Evolutionary conservation across 1,140 invertebrate genomes (phyloP), one percentile per base, ranked within the genome.

Genomic region (Phymorhynchus buccinoides): DNA sequence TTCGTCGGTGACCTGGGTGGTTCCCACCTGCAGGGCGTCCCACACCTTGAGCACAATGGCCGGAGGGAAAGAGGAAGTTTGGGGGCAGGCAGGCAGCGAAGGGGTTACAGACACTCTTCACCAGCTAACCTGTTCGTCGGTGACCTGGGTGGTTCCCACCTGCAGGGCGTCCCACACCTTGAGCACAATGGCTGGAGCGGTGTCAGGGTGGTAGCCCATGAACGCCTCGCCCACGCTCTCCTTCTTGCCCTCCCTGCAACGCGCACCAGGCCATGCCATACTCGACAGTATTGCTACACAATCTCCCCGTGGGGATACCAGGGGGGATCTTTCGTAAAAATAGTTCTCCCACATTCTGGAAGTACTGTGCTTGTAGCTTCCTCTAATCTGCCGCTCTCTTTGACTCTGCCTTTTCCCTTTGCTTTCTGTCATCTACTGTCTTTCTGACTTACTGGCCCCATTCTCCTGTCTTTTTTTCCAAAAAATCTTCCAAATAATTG

Each of bases 171-270:
- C 68, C 86, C 87, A 88, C 27, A 91, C 88, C 66, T 90, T 83
- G 1, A 91, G 78, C n/a, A 92, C 86, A 39, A 91, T 84, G n/a
- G 90, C 87, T 9, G 91, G 89, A 3, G 88, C 82, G n/a, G 91
- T 89, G 83, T 92, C 91, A 30, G 89, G 85, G 88, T 92, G 90
- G 75, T 88, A 90, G 37, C 92, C 92, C 87, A 91, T 89, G 85
- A 91, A 91, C 22, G 83, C 86, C 39, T 89, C 87, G 18, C 84
- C 86, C 27, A 88, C 75, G 14, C 37, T 81, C 22, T 44, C 52
- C 56, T 82, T 52, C 27, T 83, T 66, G n/a, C 16, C 44, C 39
- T 39, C 39, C 30, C 44, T 79, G 32, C 77, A 79, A n/a, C 39
- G n/a, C 48, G 22, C 48, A 48, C 12, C 48, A 52, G 48, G n/a